Conservation (phyloP, 2,888 invertebrate genomes). For the Hypena proboscidalis region DNA sequence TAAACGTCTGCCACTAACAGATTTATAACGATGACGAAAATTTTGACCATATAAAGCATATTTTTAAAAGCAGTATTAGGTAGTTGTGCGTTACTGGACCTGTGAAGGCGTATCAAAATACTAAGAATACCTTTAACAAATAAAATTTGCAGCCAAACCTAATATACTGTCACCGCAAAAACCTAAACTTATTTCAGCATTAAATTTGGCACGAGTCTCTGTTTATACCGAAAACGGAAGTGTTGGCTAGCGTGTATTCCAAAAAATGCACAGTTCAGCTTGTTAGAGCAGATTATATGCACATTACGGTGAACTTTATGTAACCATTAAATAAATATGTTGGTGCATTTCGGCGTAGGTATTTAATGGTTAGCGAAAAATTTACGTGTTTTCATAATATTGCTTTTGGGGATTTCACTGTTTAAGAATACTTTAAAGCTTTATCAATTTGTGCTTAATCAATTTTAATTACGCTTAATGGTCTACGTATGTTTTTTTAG, state of each 20-base stretch:
- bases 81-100: no score
- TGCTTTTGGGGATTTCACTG: slow-evolving; percentile 28
- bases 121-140: no score
- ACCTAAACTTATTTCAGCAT: slow-evolving; percentile 16
- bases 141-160: background rate
- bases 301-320: slow-evolving; percentile 31
- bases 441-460: no score
- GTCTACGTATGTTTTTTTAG: no score
- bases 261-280: slow-evolving; percentile 23
- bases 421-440: slow-evolving; percentile 19
- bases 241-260: slow-evolving; percentile 6
- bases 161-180: background rate
- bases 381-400: slow-evolving; percentile 5
- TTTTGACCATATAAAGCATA: no score
- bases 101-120: no score
- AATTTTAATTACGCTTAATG: no score
- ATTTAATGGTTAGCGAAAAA: slow-evolving; percentile 15
- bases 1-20: no score
- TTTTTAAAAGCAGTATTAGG: no score
- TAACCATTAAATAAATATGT: slow-evolving; percentile 20
- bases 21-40: no score
- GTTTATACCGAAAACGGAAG: slow-evolving; percentile 10
- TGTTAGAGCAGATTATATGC: slow-evolving; percentile 21
- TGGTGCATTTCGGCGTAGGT: slow-evolving; percentile 13
- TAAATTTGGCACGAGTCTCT: slow-evolving; percentile 22